Evolutionary conservation across 2,888 invertebrate species (phyloP).

Genomic region (Drosophila mayaguana): DNA sequence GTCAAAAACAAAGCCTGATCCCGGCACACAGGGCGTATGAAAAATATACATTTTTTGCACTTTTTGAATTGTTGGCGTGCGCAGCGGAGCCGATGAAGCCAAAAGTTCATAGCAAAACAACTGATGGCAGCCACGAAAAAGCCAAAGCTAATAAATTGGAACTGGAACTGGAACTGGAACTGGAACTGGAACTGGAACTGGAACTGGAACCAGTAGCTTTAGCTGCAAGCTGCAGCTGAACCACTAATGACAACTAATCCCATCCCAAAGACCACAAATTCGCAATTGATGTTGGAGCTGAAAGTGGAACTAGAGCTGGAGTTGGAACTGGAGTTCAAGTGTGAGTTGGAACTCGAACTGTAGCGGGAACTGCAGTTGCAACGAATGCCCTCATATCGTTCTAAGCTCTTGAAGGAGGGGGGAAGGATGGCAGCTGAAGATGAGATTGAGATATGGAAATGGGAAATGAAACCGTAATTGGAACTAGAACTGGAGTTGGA

Average conservation of each 20-base stretch:
- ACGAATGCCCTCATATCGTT: too few species aligned
- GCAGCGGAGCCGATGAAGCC: slow-evolving; percentile 36
- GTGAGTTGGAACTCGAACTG: neutral
- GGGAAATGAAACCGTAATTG: too few species aligned
- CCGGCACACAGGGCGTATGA: slow-evolving; percentile 45
- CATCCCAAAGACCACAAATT: neutral
- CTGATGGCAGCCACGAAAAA: slow-evolving; percentile 1
- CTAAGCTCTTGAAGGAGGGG: too few species aligned
- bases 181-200: neutral
- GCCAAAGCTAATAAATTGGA: neutral
- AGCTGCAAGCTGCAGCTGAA: neutral
- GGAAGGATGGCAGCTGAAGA: too few species aligned
- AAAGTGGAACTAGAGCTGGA: neutral
- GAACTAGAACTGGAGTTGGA: neutral
- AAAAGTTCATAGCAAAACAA: slow-evolving; percentile 26
- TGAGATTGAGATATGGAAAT: neutral
- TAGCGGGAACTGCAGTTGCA: neutral
- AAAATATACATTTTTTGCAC: slow-evolving; percentile 34
- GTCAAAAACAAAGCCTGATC: slow-evolving; percentile 47
- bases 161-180: neutral
- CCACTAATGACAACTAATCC: neutral
- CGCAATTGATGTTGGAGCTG: neutral
- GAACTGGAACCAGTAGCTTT: neutral
- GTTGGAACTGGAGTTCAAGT: neutral
- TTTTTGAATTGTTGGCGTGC: slow-evolving; percentile 1